Conservation (phyloP, 2,113 vertebrate species). For the Paracanthobrama guichenoti region DNA sequence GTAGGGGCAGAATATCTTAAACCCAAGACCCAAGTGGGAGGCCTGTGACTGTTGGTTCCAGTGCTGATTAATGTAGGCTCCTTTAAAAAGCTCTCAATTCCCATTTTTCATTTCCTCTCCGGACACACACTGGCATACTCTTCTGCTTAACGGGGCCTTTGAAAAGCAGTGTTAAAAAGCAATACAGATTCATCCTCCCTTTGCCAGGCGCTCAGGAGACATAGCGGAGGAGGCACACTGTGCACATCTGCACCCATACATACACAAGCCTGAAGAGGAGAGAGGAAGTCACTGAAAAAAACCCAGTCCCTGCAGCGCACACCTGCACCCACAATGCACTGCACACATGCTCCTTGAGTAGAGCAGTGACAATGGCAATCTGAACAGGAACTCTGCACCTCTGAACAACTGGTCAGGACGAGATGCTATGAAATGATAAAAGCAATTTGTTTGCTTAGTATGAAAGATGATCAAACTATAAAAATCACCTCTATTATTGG, state of each 20-base stretch:
- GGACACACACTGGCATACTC: neutral
- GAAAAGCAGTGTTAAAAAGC: conserved; percentile 37
- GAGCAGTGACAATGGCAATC: neutral
- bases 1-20: conserved; percentile 7
- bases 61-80: conserved; percentile 15
- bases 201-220: neutral
- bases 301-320: conserved; percentile 25
- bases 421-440: neutral
- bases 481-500: neutral
- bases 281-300: conserved; percentile 15
- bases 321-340: conserved; percentile 54
- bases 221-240: conserved; percentile 32
- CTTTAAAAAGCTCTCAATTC: conserved; percentile 37
- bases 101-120: conserved; percentile 21
- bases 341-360: conserved; percentile 1
- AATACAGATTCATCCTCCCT: conserved; percentile 20
- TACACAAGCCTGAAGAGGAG: conserved; percentile 23
- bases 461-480: neutral
- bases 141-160: conserved; percentile 22
- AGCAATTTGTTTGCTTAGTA: neutral
- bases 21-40: neutral
- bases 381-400: conserved; percentile 11
- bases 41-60: conserved; percentile 1
- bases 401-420: neutral
- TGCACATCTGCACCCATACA: conserved; percentile 43